These are phyloP conservation scores for Gracilinanus agilis DNA, from an alignment of 2,113 vertebrate species.

Conservation along the genomic window DNA sequence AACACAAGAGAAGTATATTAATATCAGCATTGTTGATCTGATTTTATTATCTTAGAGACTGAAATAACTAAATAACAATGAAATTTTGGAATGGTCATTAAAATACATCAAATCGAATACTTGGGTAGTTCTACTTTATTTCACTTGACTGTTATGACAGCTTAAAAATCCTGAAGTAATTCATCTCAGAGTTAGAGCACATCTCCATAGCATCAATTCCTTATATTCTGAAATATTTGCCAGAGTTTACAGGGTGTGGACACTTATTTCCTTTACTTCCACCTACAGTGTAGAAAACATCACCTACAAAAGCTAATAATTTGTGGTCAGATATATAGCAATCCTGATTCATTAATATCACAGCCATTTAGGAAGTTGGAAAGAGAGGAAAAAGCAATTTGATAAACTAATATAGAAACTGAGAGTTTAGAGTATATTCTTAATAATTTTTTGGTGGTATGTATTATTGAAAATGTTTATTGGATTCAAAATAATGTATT, in stretches of 20 bases:
- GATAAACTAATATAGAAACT: neutral
- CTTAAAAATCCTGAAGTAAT: neutral
- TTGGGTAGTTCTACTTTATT: neutral
- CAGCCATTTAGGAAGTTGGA: neutral
- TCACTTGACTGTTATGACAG: neutral
- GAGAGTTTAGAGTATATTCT: neutral
- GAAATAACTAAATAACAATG: neutral
- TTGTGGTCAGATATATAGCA: neutral
- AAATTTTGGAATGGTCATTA: slow-evolving; percentile 16
- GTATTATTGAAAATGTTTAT: neutral
- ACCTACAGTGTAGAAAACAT: neutral
- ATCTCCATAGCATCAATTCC: neutral
- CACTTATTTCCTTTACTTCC: neutral
- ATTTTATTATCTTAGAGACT: neutral
- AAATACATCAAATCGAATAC: neutral
- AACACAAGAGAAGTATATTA: neutral
- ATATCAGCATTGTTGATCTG: slow-evolving; percentile 10
- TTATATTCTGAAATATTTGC: neutral
- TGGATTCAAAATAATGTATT: neutral
- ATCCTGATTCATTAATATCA: neutral
- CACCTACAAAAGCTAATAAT: neutral
- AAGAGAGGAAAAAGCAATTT: neutral
- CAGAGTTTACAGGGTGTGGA: neutral
- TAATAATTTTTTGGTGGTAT: neutral
- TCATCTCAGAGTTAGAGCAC: neutral